A percentile compares a stretch with the other conserved stretches of the same genome.
phyloP scores from a whole-genome alignment of 2,113 vertebrate genomes.

The Hyla sarda region DNA sequence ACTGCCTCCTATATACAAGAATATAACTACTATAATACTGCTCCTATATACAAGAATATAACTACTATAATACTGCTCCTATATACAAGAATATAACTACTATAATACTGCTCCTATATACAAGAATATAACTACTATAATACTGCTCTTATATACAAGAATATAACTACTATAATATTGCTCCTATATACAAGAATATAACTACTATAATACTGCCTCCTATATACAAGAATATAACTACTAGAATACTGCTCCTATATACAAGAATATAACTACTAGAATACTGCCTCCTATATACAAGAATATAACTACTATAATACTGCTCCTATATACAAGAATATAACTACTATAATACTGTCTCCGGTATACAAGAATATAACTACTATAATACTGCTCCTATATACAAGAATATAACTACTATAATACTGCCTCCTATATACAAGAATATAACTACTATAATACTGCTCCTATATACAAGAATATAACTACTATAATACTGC shows the following conservation, averaged over 20 bases:
- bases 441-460: too few species aligned
- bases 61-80: not conserved
- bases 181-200: constrained; percentile 4
- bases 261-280: constrained; percentile 9
- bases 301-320: constrained; percentile 4
- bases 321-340: not conserved
- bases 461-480: too few species aligned
- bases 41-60: not conserved
- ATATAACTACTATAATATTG: constrained; percentile 19
- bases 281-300: not conserved
- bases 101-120: constrained; percentile 4
- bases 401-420: too few species aligned
- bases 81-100: constrained; percentile 16
- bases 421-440: too few species aligned
- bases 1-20: not conserved
- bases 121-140: constrained; percentile 18
- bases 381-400: not conserved
- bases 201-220: constrained; percentile 3
- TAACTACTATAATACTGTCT: not conserved
- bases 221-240: constrained; percentile 2
- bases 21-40: constrained; percentile 21
- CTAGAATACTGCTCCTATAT: not conserved
- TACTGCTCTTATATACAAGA: not conserved
- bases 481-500: too few species aligned
- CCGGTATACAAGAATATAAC: not conserved